Conservation (phyloP, 2,797 vertebrate genomes). For the Hoplostethus mediterraneus region DNA sequence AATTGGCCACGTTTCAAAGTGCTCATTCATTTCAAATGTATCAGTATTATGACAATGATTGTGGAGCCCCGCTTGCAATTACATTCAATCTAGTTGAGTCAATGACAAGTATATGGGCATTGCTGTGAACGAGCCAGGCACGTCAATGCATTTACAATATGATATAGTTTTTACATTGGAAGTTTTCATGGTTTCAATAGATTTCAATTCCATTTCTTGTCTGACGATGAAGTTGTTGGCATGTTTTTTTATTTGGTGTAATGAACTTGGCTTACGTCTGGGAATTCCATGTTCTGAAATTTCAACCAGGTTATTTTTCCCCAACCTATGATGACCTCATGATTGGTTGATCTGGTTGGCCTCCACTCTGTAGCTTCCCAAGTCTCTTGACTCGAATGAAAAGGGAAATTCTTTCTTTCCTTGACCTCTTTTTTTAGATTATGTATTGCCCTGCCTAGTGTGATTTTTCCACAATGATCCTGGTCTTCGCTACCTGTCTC, state of each 20-base stretch:
- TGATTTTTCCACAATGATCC: conserved; percentile 61
- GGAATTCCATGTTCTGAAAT: conserved; percentile 52
- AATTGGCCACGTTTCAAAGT: conserved; percentile 40
- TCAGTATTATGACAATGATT: conserved; percentile 60
- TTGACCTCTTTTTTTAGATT: conserved; percentile 43
- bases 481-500: conserved; percentile 75
- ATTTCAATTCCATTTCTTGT: conserved; percentile 35
- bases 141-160: conserved; percentile 31
- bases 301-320: conserved; percentile 46
- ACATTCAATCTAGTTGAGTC: conserved; percentile 57
- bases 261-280: conserved; percentile 8
- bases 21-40: conserved; percentile 35
- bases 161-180: conserved; percentile 43
- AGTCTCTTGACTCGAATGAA: conserved; percentile 41
- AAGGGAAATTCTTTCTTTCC: conserved; percentile 65
- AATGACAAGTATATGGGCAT: conserved; percentile 68
- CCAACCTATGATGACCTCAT: conserved; percentile 51
- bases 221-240: conserved; percentile 18
- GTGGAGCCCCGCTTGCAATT: conserved; percentile 48
- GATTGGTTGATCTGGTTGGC: conserved; percentile 44
- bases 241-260: conserved; percentile 28
- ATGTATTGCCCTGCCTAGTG: conserved; percentile 53
- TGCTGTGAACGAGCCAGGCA: conserved; percentile 44
- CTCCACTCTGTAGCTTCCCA: conserved; percentile 45
- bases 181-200: conserved; percentile 45